phyloP scores from a whole-genome alignment of 37 sponge, comb jelly and placozoan genomes.

The Mnemiopsis leidyi region DNA sequence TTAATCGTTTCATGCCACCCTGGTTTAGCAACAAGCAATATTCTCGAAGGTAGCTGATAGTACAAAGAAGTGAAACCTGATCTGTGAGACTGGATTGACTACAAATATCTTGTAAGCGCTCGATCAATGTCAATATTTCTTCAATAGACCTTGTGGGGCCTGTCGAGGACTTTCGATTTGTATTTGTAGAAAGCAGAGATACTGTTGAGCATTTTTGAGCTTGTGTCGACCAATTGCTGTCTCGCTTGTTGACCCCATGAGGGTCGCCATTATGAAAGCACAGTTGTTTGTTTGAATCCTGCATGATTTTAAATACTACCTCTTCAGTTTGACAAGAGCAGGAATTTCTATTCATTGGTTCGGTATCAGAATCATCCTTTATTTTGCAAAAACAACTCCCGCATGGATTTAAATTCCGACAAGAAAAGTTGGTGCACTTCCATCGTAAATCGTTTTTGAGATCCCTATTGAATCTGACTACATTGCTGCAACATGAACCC shows the following conservation, averaged over 20 bases:
- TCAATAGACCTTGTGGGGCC: not conserved
- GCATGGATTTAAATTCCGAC: not conserved
- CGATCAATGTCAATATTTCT: not conserved
- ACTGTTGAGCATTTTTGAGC: not conserved
- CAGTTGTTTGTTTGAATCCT: not conserved
- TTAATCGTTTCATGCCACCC: not conserved
- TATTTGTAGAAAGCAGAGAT: not conserved
- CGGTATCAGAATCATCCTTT: not conserved
- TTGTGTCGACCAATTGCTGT: not conserved
- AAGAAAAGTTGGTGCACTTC: not conserved
- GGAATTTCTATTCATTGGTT: not conserved
- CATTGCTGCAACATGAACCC: not conserved
- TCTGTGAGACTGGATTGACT: not conserved
- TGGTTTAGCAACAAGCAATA: not conserved
- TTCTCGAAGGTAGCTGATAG: not conserved
- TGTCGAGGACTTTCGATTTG: not conserved
- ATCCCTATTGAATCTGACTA: not conserved
- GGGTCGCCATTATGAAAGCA: not conserved
- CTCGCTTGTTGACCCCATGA: not conserved
- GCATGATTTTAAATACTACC: not conserved
- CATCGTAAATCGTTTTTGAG: not conserved
- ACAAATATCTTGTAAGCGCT: not conserved
- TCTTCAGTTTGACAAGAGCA: not conserved
- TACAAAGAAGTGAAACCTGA: slow-evolving; percentile 7
- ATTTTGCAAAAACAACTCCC: not conserved